Base-by-base conservation (phyloP, 2,888 invertebrate genomes). In the Conops quadrifasciatus region DNA sequence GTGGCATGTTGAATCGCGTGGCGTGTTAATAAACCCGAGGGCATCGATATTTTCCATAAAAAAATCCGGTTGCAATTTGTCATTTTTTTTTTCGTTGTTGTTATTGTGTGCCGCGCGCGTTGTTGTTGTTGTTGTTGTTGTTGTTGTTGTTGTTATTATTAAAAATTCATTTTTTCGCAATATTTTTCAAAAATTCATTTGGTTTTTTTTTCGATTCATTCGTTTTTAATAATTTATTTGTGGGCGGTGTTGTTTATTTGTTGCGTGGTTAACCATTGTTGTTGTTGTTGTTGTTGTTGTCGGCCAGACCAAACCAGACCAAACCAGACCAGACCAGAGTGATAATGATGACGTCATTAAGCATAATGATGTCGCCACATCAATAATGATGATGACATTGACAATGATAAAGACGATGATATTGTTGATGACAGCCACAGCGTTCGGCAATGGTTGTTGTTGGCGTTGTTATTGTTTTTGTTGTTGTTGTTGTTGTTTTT, bases 21-120 rank as follows among this genome's bases (percentile, higher is more conserved):
- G 24, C 19, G 21, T 47, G 24, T 19, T 63, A 30, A 30, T 30
- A 47, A 63, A 26, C n/a, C 21, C 51, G 24, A 47, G 16, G 28
- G 26, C 28, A 53, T 28, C 26, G 59, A 51, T 56, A 65, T 67
- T 67, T 71, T 64, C 68, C 71, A 68, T 72, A 68, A 36, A 59
- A 59, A 68, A 71, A 65, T 73, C 71, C 73, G 71, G 15, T 73
- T 73, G 67, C 68, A 73, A 73, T 73, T 71, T 73, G 71, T 73
- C 70, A 71, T 73, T 67, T 71, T 49, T 63, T 66, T 56, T 53
- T 19, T 67, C n/a, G 9, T 21, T 47, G 30, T 59, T 64, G 30
- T 70, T 70, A 56, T 68, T 68, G 51, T 56, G 3, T 5, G 1
- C 7, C 4, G 47, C 2, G 36, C 49, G 16, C 21, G 19, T 11